Percentiles rank a stretch among this genome's conserved stretches.
Conservation (phyloP, 1,140 invertebrate genomes). For the Drosophila nigromelanica region DNA sequence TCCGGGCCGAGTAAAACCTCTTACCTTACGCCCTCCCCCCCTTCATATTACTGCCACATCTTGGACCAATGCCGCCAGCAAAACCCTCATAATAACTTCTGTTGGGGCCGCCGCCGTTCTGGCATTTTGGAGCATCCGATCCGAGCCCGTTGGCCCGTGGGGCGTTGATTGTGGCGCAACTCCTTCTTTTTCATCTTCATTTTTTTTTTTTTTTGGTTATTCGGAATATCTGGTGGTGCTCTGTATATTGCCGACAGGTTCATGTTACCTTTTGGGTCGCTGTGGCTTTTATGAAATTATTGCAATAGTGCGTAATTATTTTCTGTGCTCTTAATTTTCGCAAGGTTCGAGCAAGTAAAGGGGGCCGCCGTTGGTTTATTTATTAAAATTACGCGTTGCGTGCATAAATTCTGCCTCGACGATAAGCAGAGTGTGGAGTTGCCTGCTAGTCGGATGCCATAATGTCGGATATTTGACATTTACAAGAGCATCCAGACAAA, state of each 20-base stretch:
- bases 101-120: slow-evolving; percentile 62
- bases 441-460: too few relatives aligned
- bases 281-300: slow-evolving; percentile 74
- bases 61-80: slow-evolving; percentile 28
- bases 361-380: slow-evolving; percentile 35
- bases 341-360: slow-evolving; percentile 31
- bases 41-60: not conserved
- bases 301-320: slow-evolving; percentile 83
- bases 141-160: slow-evolving; percentile 49
- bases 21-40: slow-evolving; percentile 21
- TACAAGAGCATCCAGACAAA: not conserved
- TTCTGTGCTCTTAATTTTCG: slow-evolving; percentile 80
- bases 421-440: not conserved
- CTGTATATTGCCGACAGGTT: slow-evolving; percentile 74
- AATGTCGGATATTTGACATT: not conserved
- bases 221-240: slow-evolving; percentile 22
- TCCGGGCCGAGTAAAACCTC: slow-evolving; percentile 17
- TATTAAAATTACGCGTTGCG: slow-evolving; percentile 63
- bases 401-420: slow-evolving; percentile 14
- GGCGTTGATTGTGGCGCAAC: slow-evolving; percentile 80
- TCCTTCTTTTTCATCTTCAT: slow-evolving; percentile 57
- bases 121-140: slow-evolving; percentile 25
- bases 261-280: slow-evolving; percentile 57
- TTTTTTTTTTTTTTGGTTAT: slow-evolving; percentile 12
- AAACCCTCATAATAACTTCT: slow-evolving; percentile 74